These are phyloP conservation scores for Drosophila kohkoa DNA, from an alignment of 1,140 invertebrate genomes.

Conservation along the genomic window DNA sequence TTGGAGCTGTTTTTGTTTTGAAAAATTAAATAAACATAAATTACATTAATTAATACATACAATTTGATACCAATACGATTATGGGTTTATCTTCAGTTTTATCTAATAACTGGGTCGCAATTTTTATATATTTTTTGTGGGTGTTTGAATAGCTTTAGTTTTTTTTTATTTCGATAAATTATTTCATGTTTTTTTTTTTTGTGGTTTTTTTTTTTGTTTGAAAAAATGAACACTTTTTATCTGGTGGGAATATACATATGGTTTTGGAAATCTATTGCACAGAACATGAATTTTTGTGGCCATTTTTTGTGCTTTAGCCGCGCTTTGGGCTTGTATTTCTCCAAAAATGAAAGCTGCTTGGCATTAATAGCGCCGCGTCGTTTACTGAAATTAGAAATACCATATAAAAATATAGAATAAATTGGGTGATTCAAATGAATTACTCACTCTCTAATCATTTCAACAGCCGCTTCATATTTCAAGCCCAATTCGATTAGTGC, in stretches of 20 bases:
- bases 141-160: constrained; percentile 26
- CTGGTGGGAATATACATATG: constrained; percentile 85
- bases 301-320: constrained; percentile 97
- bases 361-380: constrained; percentile 98
- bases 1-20: constrained; percentile 18
- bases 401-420: constrained; percentile 9
- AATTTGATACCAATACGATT: constrained; percentile 65
- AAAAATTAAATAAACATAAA: constrained; percentile 58
- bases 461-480: constrained; percentile 98
- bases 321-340: constrained; percentile 97
- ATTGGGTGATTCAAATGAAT: neutral
- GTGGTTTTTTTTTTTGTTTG: constrained; percentile 73
- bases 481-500: constrained; percentile 98
- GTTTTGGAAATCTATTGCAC: constrained; percentile 89
- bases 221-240: constrained; percentile 85
- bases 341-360: constrained; percentile 97
- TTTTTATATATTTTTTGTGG: constrained; percentile 32
- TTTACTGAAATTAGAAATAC: constrained; percentile 89
- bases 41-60: constrained; percentile 81
- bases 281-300: constrained; percentile 95
- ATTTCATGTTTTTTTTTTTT: constrained; percentile 46
- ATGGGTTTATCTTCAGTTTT: constrained; percentile 24
- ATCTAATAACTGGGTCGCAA: constrained; percentile 57
- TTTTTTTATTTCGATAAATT: constrained; percentile 43
- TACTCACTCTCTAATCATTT: constrained; percentile 96